phyloP scores from a whole-genome alignment of 2,797 vertebrate genomes.

The Melopsittacus undulatus region DNA sequence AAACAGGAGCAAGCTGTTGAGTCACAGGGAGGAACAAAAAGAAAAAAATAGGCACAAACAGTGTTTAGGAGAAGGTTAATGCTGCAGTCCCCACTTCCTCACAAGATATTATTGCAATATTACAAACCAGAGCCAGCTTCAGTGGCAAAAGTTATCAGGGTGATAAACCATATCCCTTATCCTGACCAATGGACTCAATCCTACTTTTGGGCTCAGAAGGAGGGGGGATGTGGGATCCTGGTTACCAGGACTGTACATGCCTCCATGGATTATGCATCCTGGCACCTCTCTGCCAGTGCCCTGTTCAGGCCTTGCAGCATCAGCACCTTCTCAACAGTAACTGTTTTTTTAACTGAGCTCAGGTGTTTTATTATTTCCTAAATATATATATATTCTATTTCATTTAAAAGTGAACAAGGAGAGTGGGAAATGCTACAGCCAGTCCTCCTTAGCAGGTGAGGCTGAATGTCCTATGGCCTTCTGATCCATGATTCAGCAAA shows the following conservation, averaged over 20 bases:
- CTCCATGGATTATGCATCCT: not conserved
- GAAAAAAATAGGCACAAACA: not conserved
- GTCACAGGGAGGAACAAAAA: not conserved
- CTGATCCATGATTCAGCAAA: not conserved
- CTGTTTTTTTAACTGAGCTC: not conserved
- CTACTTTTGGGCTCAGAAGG: not conserved
- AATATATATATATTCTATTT: not conserved
- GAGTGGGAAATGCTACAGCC: not conserved
- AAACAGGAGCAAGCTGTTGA: not conserved
- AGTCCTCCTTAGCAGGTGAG: not conserved
- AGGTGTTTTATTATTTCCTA: not conserved
- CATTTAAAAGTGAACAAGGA: not conserved
- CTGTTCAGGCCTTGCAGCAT: not conserved
- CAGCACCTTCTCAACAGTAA: not conserved
- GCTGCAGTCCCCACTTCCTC: not conserved
- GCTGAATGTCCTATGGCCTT: not conserved
- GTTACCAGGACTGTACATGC: not conserved
- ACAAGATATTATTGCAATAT: not conserved
- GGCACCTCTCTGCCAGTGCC: not conserved
- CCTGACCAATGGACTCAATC: not conserved
- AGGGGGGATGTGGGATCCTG: not conserved
- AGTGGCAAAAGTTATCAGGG: not conserved
- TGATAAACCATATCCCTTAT: not conserved
- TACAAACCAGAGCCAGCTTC: not conserved
- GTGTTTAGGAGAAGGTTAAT: not conserved